Percentiles rank a stretch among this genome's conserved stretches.
Evolutionary conservation across 2,113 vertebrate genomes (phyloP).

Genomic region (Numenius arquata): DNA sequence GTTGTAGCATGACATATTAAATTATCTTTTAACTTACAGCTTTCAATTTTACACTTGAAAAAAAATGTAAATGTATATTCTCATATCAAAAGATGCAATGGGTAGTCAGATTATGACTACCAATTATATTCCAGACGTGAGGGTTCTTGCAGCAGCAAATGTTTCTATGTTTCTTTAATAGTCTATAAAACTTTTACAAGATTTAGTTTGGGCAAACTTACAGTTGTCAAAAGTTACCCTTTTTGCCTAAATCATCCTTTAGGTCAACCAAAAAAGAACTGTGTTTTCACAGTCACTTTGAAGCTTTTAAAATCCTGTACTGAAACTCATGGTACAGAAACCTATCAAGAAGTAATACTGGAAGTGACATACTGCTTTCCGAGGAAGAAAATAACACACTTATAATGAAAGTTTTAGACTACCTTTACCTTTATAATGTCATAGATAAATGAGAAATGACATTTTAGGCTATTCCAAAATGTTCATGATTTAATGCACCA

Average conservation of each 20-base stretch:
- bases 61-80: background rate
- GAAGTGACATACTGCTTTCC: background rate
- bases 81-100: background rate
- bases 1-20: background rate
- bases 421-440: background rate
- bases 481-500: background rate
- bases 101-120: background rate
- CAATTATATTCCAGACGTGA: background rate
- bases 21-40: background rate
- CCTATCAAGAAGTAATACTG: background rate
- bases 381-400: background rate
- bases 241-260: background rate
- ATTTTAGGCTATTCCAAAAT: background rate
- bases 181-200: background rate
- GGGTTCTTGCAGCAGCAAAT: background rate
- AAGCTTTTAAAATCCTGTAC: background rate
- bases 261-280: background rate
- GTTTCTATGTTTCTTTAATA: background rate
- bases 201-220: background rate
- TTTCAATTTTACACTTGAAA: slow-evolving; percentile 15
- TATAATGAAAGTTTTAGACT: background rate
- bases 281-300: background rate
- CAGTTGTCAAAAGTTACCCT: background rate
- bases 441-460: background rate
- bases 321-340: background rate